Conservation (phyloP, 2,113 vertebrate species). For the Sinosuthora webbiana region DNA sequence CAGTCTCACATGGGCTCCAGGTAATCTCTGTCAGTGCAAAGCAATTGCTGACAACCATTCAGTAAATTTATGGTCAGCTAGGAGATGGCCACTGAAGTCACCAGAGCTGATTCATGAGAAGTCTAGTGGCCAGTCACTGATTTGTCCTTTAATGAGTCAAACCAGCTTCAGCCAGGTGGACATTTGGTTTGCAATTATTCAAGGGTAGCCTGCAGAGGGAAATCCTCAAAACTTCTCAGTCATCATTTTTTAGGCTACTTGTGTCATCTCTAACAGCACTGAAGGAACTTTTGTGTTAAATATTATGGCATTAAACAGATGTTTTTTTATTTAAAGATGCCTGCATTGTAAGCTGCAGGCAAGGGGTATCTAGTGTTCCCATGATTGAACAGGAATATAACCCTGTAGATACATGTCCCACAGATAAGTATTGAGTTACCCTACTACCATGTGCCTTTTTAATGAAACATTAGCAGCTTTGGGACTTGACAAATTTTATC, state of each 20-base stretch:
- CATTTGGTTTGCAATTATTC: not conserved
- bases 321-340: not conserved
- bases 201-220: not conserved
- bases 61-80: not conserved
- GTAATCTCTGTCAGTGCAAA: not conserved
- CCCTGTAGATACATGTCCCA: not conserved
- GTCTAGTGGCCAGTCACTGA: not conserved
- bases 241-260: not conserved
- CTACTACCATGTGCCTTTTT: not conserved
- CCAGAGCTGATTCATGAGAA: not conserved
- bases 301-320: not conserved
- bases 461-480: conserved; percentile 12
- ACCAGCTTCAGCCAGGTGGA: not conserved
- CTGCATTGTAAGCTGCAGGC: not conserved
- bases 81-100: not conserved
- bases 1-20: not conserved
- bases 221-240: not conserved
- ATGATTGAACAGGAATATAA: not conserved
- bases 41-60: not conserved
- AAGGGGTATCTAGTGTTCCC: not conserved
- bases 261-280: not conserved
- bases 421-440: not conserved
- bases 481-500: not conserved
- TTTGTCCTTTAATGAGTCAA: not conserved
- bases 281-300: not conserved